Evolutionary conservation across 1,140 invertebrate genomes (phyloP).

Genomic region (Diabrotica virgifera): DNA sequence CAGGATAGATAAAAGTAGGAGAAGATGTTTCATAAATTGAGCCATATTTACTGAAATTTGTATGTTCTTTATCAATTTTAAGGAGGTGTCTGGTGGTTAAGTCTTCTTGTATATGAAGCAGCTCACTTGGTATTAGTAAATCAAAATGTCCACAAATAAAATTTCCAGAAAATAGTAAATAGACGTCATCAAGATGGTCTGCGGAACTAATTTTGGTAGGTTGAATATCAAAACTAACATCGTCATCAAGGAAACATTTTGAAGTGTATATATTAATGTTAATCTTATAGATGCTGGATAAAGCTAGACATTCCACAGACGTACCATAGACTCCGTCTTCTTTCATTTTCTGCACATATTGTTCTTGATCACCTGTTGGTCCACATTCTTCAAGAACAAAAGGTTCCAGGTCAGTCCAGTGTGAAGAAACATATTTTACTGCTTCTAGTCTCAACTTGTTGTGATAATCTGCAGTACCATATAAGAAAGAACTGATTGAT

Average conservation of each 20-base stretch:
- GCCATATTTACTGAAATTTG: no score
- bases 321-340: neutral
- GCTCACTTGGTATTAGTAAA: neutral
- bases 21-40: no score
- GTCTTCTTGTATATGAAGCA: no score
- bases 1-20: no score
- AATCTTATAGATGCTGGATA: neutral
- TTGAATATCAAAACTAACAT: neutral
- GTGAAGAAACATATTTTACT: neutral
- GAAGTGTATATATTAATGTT: neutral
- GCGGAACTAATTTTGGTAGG: neutral
- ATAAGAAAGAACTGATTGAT: neutral
- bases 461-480: neutral
- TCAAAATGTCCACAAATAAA: neutral
- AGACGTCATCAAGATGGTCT: neutral
- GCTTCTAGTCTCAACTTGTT: neutral
- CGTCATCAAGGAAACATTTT: neutral
- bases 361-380: neutral
- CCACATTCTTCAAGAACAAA: neutral
- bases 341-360: neutral
- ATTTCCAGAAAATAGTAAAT: neutral
- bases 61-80: no score
- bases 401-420: neutral
- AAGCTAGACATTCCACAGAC: neutral
- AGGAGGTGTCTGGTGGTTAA: no score